These are phyloP conservation scores for Bungarus multicinctus DNA, from an alignment of 2,113 vertebrate genomes.

Conservation along the genomic window DNA sequence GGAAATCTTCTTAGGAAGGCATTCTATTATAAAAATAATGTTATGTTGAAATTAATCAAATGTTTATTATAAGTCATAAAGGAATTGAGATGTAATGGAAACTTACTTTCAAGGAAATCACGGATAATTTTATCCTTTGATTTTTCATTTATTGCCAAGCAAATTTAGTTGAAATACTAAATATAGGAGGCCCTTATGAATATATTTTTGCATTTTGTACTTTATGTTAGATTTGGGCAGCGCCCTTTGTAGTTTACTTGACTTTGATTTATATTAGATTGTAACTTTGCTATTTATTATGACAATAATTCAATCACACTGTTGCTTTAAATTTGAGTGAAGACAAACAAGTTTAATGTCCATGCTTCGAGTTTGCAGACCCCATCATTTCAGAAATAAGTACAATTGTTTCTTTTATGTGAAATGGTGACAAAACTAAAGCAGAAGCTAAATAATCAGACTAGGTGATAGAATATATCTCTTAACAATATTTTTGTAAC, in stretches of 20 bases:
- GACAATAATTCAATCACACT: neutral
- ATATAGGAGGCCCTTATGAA: neutral
- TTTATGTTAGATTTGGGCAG: neutral
- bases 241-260: neutral
- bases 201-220: neutral
- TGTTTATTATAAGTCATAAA: neutral
- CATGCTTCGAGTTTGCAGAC: neutral
- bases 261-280: neutral
- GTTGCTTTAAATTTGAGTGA: neutral
- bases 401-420: neutral
- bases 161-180: neutral
- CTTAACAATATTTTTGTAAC: neutral
- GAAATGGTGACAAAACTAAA: neutral
- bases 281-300: neutral
- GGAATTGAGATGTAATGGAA: neutral
- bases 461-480: neutral
- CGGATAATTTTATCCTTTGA: neutral
- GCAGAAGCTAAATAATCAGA: neutral
- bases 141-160: neutral
- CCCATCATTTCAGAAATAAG: constrained; percentile 15
- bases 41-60: neutral
- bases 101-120: neutral
- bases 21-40: neutral
- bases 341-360: neutral
- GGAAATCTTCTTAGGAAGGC: neutral